Evolutionary conservation across 2,888 invertebrate species (phyloP), one percentile per base, ranked within the genome.

Genomic region (Tiliacea citrago): DNA sequence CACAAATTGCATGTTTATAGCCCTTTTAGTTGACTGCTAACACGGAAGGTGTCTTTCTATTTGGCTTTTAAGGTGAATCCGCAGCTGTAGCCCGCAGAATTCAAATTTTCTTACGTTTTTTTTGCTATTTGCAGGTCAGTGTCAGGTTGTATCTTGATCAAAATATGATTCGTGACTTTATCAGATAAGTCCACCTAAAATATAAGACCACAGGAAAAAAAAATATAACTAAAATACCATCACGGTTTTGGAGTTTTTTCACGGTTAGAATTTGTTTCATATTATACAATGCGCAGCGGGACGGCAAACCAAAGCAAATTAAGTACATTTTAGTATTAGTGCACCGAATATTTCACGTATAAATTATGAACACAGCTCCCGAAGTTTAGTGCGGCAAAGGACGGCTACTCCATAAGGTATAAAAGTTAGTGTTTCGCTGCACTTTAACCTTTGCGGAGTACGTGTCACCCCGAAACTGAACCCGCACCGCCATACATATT

Each of bases 321-420:
- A 82, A 45, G 63, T 72, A 75, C 57, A 73, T 75, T 85, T 75
- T 74, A 85, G 85, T 71, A 72, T 82, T 73, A 66, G 73, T 79
- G 71, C 72, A 68, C 42, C 12, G 72, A 75, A 82, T 79, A 83
- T 79, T 77, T 85, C 72, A 61, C 63, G 67, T 76, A 79, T 83
- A 85, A 82, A 84, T 84, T 79, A 84, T 82, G 65, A 76, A 83
- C 60, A 73, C 60, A 60, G 83, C 67, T 83, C 49, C 72, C 67
- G 60, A 85, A 82, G 72, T 84, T 84, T 76, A 73, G 74, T 74
- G 74, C 68, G 75, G 73, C 76, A 85, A 65, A 85, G 69, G 72
- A 74, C 67, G 81, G 86, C 84, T 72, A 73, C 75, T 81, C 81
- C 74, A 76, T 86, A 86, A 84, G 86, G 81, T 86, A 81, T 83